phyloP scores from a whole-genome alignment of 2,888 invertebrate species.

The Leptopilina drosophilae region DNA sequence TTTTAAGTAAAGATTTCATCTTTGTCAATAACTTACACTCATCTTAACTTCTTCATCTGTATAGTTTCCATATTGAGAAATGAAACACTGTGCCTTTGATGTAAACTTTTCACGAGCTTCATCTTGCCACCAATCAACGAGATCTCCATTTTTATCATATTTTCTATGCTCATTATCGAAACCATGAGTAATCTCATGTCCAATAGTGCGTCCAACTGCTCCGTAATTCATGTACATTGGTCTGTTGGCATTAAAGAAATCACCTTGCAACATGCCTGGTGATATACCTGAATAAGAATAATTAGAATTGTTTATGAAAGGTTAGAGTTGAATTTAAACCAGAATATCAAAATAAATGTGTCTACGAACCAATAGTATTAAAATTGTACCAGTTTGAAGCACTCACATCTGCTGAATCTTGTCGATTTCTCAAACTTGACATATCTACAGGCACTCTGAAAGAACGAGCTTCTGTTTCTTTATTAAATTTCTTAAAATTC shows the following conservation, averaged over 20 bases:
- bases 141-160: constrained; percentile 94
- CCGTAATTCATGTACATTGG: constrained; percentile 95
- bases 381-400: too few species aligned
- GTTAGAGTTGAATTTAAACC: background rate
- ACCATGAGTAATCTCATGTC: constrained; percentile 94
- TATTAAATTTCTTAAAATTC: constrained; percentile 77
- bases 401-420: too few species aligned
- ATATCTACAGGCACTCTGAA: constrained; percentile 78
- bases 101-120: constrained; percentile 87
- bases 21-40: background rate
- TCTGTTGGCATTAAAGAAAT: constrained; percentile 91
- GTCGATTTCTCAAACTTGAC: constrained; percentile 76
- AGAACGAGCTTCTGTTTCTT: constrained; percentile 77
- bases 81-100: background rate
- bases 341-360: too few species aligned
- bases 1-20: too few species aligned
- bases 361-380: too few species aligned
- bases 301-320: background rate
- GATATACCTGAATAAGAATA: constrained; percentile 83
- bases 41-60: background rate
- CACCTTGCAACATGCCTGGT: constrained; percentile 95
- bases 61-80: background rate
- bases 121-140: constrained; percentile 95
- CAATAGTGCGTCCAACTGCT: constrained; percentile 93
- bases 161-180: constrained; percentile 93